Conservation (phyloP, 35 echinoderm and acorn worm genomes). For the Amphiura filiformis region DNA sequence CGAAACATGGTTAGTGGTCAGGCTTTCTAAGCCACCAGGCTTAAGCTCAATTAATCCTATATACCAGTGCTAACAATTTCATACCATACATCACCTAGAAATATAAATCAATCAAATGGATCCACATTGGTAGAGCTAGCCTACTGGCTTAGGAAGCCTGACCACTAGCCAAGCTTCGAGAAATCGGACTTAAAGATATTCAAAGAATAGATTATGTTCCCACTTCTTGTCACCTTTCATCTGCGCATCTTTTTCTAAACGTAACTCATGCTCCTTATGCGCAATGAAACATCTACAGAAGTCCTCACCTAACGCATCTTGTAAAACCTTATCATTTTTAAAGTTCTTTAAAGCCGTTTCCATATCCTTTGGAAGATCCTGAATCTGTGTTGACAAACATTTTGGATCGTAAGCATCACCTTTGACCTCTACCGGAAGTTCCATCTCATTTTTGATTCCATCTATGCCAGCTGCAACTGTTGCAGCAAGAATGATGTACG, state of each 20-base stretch:
- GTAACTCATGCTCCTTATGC: constrained; percentile 69
- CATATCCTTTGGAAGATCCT: constrained; percentile 48
- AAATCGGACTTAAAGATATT: no score
- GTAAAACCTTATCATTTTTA: constrained; percentile 54
- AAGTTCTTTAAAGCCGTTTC: constrained; percentile 61
- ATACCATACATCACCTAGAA: no score
- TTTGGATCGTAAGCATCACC: constrained; percentile 51
- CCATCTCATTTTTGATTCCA: constrained; percentile 43
- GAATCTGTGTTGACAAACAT: constrained; percentile 4
- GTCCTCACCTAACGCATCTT: constrained; percentile 63
- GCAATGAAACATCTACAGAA: constrained; percentile 68
- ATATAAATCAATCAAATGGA: no score
- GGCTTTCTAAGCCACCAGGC: no score
- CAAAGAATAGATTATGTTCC: no score
- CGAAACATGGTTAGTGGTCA: no score
- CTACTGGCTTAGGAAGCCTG: no score
- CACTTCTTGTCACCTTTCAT: constrained; percentile 12
- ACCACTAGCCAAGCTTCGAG: no score
- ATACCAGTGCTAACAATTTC: no score
- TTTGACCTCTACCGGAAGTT: constrained; percentile 37
- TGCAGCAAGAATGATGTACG: constrained; percentile 73
- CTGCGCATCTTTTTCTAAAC: constrained; percentile 46
- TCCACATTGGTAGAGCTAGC: no score
- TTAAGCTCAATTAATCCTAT: no score
- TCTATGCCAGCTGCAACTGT: constrained; percentile 84